Evolutionary conservation across 2,113 vertebrate genomes (phyloP), one percentile per base, ranked within the genome.

Genomic region (Ivindomyrus marchei): DNA sequence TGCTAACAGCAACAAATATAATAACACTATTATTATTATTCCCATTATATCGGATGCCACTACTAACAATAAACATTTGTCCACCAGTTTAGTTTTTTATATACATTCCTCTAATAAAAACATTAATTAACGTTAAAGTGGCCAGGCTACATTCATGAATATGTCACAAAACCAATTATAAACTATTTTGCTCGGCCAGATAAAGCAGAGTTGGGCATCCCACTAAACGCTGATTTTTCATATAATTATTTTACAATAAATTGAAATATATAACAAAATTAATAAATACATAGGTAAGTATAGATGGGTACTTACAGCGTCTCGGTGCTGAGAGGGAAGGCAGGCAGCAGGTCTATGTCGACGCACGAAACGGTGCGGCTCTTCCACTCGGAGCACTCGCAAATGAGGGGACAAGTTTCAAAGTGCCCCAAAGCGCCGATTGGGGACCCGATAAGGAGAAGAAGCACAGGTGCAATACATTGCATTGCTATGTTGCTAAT

Each of bases 311-410:
- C 98, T 99, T 92, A 99, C 98, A 99, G 93, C 0, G 95, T 97
- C 93, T 97, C 97, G 0, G 97, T 98, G 92, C 94, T 93, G n/a
- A 92, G 92, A 0, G 98, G 98, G 0, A 99, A 95, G 88, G 89
- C 94, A 90, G 98, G 98, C 89, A 99, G 96, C 91, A 92, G 93
- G 89, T 96, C 94, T 80, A 97, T 94, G 62, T 96, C 94, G 93
- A 94, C 94, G 94, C 98, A 99, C 89, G 97, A 97, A 94, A 98
- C 96, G 89, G 95, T 97, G 94, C 93, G 96, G 53, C 92, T 93
- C n/a, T 91, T 95, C 95, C 97, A 97, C 90, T 97, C 95, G 0
- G 95, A 96, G 92, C 98, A 99, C 89, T 97, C 95, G 89, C 98
- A 99, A 83, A 95, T 94, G 3, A 91, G 90, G 0, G 96, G 95